Conservation (phyloP, 2,797 vertebrate species). For the Myotis vivesi region DNA sequence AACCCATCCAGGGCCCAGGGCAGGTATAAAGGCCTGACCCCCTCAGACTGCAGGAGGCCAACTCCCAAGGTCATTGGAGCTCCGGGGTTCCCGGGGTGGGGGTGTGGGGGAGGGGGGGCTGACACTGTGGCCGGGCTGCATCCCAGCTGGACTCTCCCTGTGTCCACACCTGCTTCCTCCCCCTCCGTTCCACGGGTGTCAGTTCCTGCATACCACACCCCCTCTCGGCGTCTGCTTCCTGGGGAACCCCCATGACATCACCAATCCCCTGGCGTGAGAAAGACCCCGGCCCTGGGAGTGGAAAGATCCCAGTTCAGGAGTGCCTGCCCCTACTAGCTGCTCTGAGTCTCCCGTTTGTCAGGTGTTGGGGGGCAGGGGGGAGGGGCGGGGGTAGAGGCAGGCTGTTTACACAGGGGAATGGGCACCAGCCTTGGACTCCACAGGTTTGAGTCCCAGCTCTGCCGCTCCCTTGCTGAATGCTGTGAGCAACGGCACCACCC, state of each 20-base stretch:
- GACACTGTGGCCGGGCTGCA: neutral
- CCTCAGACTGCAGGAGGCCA: neutral
- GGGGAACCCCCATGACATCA: neutral
- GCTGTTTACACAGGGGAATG: neutral
- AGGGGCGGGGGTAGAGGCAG: neutral
- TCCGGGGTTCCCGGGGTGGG: neutral
- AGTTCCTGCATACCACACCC: neutral
- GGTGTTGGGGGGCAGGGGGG: accelerated
- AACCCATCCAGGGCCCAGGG: too few relatives aligned
- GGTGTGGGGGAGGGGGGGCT: neutral
- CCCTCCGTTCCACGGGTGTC: neutral
- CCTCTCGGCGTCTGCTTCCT: neutral
- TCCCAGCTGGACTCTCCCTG: neutral
- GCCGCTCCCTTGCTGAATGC: neutral
- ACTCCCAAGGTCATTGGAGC: neutral
- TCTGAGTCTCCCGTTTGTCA: neutral
- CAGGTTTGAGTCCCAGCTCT: accelerated
- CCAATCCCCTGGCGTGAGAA: neutral
- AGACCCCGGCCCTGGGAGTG: accelerated
- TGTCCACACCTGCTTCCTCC: neutral
- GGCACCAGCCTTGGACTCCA: neutral
- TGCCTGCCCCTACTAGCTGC: too few relatives aligned
- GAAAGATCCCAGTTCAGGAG: neutral
- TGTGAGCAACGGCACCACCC: neutral
- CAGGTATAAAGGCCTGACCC: neutral